These are phyloP conservation scores for Astreopora myriophthalma DNA, from an alignment of 64 coral and sea anemone genomes.

Conservation along the genomic window DNA sequence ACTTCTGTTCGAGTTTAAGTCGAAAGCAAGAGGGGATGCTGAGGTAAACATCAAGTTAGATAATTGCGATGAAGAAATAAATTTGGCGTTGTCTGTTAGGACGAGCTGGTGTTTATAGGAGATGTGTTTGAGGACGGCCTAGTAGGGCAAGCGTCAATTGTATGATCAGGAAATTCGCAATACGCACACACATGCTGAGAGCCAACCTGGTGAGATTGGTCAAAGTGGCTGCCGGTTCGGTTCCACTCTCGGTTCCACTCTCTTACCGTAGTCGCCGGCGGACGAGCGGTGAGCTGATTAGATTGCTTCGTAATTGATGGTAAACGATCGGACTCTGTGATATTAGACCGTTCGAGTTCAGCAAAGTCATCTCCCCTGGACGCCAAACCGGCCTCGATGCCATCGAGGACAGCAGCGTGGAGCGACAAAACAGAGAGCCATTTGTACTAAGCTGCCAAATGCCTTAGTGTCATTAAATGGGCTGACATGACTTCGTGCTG, in stretches of 20 bases:
- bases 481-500: neutral
- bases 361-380: slow-evolving; percentile 4
- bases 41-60: neutral
- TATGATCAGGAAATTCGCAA: slow-evolving; percentile 22
- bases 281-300: neutral
- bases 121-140: neutral
- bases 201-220: neutral
- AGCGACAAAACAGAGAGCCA: slow-evolving; percentile 18
- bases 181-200: slow-evolving; percentile 16
- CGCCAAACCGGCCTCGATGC: slow-evolving; percentile 6
- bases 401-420: slow-evolving; percentile 11
- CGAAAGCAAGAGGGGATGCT: neutral
- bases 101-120: neutral
- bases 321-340: slow-evolving; percentile 36
- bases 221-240: neutral
- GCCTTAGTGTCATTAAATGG: slow-evolving; percentile 17
- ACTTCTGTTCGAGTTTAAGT: neutral
- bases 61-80: neutral
- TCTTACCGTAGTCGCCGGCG: neutral
- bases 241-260: too few species aligned
- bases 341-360: slow-evolving; percentile 24
- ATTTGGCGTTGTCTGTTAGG: neutral
- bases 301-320: neutral
- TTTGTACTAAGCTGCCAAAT: neutral
- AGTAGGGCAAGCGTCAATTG: slow-evolving; percentile 12